Conservation (phyloP, 2,113 vertebrate genomes). For the Lepus europaeus region DNA sequence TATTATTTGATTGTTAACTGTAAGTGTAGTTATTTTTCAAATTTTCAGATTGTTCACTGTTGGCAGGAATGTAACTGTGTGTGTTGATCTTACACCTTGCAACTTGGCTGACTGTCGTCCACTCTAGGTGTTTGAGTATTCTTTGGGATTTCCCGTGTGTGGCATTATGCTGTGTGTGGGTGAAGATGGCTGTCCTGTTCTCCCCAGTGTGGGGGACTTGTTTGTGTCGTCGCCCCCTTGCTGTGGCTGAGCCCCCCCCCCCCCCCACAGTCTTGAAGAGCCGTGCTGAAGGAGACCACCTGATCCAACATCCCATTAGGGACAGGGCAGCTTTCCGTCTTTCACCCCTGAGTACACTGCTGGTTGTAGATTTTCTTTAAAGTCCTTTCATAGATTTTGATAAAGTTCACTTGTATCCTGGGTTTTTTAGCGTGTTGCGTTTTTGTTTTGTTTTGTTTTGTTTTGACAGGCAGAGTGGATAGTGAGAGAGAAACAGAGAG, state of each 20-base stretch:
- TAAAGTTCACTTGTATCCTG: neutral
- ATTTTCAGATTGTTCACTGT: neutral
- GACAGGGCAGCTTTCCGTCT: neutral
- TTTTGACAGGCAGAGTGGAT: neutral
- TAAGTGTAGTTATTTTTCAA: neutral
- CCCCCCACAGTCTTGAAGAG: neutral
- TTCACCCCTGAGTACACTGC: neutral
- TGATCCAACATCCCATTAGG: neutral
- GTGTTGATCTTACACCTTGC: neutral
- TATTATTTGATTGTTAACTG: neutral
- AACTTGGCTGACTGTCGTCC: neutral
- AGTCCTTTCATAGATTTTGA: neutral
- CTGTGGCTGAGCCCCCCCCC: neutral
- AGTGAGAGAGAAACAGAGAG: no score
- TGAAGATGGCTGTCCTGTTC: neutral
- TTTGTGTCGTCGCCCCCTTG: neutral
- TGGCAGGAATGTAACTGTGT: neutral
- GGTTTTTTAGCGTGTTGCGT: neutral
- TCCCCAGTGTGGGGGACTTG: neutral
- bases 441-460: neutral
- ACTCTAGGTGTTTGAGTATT: neutral
- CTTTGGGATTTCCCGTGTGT: neutral
- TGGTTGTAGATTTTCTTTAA: neutral
- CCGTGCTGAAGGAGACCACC: neutral
- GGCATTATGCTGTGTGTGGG: neutral